These are phyloP conservation scores for Synchiropus splendidus DNA, from an alignment of 2,113 vertebrate species.

Conservation along the genomic window DNA sequence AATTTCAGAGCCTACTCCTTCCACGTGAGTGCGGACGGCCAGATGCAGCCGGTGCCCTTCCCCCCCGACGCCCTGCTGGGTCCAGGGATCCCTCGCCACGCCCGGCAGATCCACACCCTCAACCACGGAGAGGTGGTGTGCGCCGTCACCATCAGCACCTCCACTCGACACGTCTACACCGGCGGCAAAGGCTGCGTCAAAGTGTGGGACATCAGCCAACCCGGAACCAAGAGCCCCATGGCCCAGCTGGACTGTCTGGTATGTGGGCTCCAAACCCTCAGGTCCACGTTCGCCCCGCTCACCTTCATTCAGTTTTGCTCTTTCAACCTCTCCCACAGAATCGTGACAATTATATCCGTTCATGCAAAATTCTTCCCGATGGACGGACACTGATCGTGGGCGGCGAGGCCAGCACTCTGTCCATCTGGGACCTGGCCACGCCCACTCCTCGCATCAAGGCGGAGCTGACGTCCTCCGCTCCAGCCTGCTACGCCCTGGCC, in stretches of 20 bases:
- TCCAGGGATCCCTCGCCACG: constrained; percentile 75
- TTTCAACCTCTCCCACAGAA: constrained; percentile 54
- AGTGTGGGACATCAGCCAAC: constrained; percentile 86
- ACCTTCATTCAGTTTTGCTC: constrained; percentile 10
- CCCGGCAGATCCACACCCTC: constrained; percentile 78
- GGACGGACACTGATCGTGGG: constrained; percentile 74
- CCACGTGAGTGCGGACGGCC: constrained; percentile 66
- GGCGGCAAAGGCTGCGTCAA: constrained; percentile 85
- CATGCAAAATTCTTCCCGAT: constrained; percentile 72
- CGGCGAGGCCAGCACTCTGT: constrained; percentile 77
- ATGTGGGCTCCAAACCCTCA: constrained; percentile 25
- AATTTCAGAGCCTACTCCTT: constrained; percentile 61
- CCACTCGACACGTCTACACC: constrained; percentile 81
- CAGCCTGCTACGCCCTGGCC: constrained; percentile 79
- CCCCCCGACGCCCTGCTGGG: constrained; percentile 73
- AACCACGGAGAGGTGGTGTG: constrained; percentile 83
- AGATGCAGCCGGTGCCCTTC: constrained; percentile 70
- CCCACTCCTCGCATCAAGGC: constrained; percentile 81
- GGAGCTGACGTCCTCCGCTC: constrained; percentile 76
- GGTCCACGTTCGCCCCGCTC: too few relatives aligned
- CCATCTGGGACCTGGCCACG: constrained; percentile 71
- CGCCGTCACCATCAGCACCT: constrained; percentile 83
- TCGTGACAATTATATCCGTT: constrained; percentile 78
- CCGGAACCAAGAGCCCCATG: constrained; percentile 59
- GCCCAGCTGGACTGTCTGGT: constrained; percentile 65